phyloP scores from a whole-genome alignment of 2,797 vertebrate species.

The Peromyscus melanophrys region DNA sequence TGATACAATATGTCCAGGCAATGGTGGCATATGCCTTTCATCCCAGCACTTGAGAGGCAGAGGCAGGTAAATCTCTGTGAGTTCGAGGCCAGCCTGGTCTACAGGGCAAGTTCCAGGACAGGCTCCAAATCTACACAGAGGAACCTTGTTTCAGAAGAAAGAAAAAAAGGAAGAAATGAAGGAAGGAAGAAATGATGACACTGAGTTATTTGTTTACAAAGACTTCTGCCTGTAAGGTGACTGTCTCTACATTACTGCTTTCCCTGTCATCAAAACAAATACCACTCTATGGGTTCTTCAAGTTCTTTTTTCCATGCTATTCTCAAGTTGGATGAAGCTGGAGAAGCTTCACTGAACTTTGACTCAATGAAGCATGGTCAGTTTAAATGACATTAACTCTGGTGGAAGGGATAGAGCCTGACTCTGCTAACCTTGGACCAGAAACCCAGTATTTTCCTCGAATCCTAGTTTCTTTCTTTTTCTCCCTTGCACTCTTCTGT shows the following conservation, averaged over 20 bases:
- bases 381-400: neutral
- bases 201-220: neutral
- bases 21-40: too few species aligned
- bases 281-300: neutral
- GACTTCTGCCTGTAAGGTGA: neutral
- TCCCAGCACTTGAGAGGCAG: too few species aligned
- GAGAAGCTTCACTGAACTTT: neutral
- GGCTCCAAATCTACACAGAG: too few species aligned
- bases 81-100: too few species aligned
- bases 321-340: neutral
- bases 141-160: too few species aligned
- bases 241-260: neutral
- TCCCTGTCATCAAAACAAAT: neutral
- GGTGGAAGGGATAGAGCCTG: neutral
- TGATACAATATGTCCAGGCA: too few species aligned
- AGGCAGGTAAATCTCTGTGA: too few species aligned
- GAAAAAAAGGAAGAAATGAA: too few species aligned
- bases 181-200: too few species aligned
- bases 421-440: neutral
- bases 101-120: too few species aligned
- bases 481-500: neutral
- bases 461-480: neutral
- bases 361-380: neutral
- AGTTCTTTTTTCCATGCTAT: rapidly evolving
- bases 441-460: neutral